phyloP scores from a whole-genome alignment of 2,888 invertebrate genomes.

The Tipula confusa region DNA sequence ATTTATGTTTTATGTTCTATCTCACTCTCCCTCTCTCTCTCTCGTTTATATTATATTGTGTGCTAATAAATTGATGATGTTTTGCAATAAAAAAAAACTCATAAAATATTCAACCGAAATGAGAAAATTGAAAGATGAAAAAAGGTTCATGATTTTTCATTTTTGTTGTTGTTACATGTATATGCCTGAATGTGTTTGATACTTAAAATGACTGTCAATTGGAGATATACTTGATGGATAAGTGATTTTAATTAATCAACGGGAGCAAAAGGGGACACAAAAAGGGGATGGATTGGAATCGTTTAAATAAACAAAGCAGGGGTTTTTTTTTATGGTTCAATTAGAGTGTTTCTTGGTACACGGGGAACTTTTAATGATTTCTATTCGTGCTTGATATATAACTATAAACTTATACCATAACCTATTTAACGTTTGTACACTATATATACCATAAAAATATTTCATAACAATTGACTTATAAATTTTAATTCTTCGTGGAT shows the following conservation, averaged over 20 bases:
- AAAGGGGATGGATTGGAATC: neutral
- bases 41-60: neutral
- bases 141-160: neutral
- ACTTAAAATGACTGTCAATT: neutral
- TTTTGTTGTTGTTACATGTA: neutral
- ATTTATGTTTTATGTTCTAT: neutral
- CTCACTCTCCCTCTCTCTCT: too few relatives aligned
- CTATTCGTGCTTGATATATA: neutral
- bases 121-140: constrained; percentile 21
- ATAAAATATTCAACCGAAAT: neutral
- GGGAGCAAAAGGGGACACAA: neutral
- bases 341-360: neutral
- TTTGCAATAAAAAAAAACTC: neutral
- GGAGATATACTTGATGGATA: neutral
- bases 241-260: neutral
- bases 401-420: neutral
- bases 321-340: neutral
- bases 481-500: neutral
- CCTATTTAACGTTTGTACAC: neutral
- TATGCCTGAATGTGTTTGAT: neutral
- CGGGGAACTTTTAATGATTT: neutral
- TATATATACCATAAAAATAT: neutral
- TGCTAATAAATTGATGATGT: constrained; percentile 20
- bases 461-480: neutral
- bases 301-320: neutral